Base-by-base conservation (phyloP, 1,140 invertebrate species). In the Lerema accius region DNA sequence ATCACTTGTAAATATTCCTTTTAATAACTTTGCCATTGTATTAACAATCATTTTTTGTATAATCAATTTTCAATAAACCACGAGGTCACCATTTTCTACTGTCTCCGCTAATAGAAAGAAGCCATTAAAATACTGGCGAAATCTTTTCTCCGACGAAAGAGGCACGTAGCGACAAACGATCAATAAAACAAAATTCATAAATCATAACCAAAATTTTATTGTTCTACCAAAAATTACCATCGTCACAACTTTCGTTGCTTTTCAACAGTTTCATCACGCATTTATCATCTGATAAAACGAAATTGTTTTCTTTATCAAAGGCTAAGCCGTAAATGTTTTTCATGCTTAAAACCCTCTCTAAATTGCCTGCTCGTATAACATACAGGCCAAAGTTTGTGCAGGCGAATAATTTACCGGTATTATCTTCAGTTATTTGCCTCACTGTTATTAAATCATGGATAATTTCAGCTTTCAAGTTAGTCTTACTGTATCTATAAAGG, bases 291-390 rank as follows among this genome's bases (percentile, higher is more conserved):
- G 81, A 79, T 43, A 76, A 61, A 40, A 87, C 67, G 17, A 84
- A 69, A 62, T 78, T 79, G 58, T 86, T 83, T 17, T 86, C 69
- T 32, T 48, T 82, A 65, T 87, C 84, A 46, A 84, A 84, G 0
- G 82, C 60, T 19, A 87, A 14, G 10, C 82, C 82, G 23, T 80
- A 77, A 4, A 84, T 59, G 61, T 79, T 78, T 50, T 75, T 82
- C 16, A 75, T 55, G 37, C 79, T 64, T 23, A 80, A 51, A 37
- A 86, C 65, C 53, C 74, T 79, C 7, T 65, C 55, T 0, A 84
- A 45, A 0, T 62, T 67, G 4, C 67, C 62, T 48, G 65, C 50
- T 14, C 68, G 70, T 10, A 62, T 56, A 15, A 65, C 16, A 32
- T 59, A 86, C 1, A 86, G 40, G 15, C 85, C 85, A 17, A 75